Conservation (phyloP, 2,113 vertebrate species). For the Arizona elegans region DNA sequence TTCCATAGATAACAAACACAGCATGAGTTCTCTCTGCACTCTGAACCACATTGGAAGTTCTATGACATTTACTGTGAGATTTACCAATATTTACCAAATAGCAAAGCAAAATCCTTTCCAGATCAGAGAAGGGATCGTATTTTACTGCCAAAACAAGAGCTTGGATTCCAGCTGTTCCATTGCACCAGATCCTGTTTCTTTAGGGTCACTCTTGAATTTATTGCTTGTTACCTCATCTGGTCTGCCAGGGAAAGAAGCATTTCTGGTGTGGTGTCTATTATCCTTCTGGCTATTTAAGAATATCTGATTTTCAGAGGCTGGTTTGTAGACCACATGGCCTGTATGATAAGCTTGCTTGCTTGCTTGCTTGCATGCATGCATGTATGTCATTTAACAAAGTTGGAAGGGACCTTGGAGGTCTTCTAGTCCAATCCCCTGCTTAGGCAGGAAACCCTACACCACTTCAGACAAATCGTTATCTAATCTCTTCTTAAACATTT, state of each 20-base stretch:
- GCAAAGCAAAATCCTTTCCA: not conserved
- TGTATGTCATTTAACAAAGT: too few relatives aligned
- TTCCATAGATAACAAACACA: constrained; percentile 19
- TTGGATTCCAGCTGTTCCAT: not conserved
- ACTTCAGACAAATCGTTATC: too few relatives aligned
- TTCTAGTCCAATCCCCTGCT: too few relatives aligned
- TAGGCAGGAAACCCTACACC: too few relatives aligned
- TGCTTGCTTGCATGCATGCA: too few relatives aligned
- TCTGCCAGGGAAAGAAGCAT: not conserved
- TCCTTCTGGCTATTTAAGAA: not conserved
- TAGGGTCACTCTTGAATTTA: not conserved
- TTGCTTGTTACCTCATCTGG: not conserved
- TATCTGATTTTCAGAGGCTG: not conserved
- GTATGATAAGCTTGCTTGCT: not conserved
- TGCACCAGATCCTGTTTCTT: not conserved
- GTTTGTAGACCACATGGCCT: not conserved
- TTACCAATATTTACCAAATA: constrained; percentile 50
- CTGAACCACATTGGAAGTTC: not conserved
- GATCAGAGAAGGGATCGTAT: not conserved
- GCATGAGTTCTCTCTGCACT: not conserved
- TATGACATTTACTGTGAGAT: constrained; percentile 21
- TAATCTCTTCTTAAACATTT: too few relatives aligned
- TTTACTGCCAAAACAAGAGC: not conserved
- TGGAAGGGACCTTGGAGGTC: too few relatives aligned
- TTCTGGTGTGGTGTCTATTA: not conserved